These are phyloP conservation scores for Hirudinaria manillensis DNA, from an alignment of 2,888 invertebrate species.

Conservation along the genomic window DNA sequence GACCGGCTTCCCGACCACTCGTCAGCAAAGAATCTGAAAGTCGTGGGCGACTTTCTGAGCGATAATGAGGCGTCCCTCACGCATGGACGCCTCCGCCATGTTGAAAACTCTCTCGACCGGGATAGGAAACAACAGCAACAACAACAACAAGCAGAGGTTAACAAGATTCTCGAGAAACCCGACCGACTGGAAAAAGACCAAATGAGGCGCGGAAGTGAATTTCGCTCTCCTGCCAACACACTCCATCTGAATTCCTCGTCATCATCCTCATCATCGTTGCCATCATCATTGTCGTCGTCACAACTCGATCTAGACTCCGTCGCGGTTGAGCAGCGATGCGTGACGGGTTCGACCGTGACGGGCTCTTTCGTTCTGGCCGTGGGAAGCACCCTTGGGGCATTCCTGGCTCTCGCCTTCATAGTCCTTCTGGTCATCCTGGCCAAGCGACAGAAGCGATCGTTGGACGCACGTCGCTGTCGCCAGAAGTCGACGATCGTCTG, in stretches of 20 bases:
- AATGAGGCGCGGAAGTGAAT: neutral
- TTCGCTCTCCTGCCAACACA: neutral
- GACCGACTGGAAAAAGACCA: neutral
- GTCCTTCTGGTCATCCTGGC: slow-evolving; percentile 41
- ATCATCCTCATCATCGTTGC: neutral
- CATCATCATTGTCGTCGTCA: neutral
- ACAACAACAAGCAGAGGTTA: neutral
- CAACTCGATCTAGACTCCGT: neutral
- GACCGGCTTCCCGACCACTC: neutral
- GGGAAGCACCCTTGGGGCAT: slow-evolving; percentile 41
- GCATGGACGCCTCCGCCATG: too few relatives aligned
- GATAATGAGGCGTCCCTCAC: too few relatives aligned
- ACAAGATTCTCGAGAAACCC: neutral
- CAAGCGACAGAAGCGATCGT: slow-evolving; percentile 38
- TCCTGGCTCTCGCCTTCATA: slow-evolving; percentile 40
- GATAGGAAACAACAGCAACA: neutral
- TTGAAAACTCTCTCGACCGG: neutral
- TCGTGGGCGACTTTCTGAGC: too few relatives aligned
- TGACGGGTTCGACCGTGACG: neutral
- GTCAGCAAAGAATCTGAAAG: neutral
- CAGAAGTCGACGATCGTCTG: too few relatives aligned
- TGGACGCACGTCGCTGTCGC: neutral
- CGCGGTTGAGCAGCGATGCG: neutral
- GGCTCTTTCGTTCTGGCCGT: slow-evolving; percentile 38
- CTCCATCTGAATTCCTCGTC: neutral